Conservation (phyloP, 2,113 vertebrate genomes). For the Xiphophorus hellerii region DNA sequence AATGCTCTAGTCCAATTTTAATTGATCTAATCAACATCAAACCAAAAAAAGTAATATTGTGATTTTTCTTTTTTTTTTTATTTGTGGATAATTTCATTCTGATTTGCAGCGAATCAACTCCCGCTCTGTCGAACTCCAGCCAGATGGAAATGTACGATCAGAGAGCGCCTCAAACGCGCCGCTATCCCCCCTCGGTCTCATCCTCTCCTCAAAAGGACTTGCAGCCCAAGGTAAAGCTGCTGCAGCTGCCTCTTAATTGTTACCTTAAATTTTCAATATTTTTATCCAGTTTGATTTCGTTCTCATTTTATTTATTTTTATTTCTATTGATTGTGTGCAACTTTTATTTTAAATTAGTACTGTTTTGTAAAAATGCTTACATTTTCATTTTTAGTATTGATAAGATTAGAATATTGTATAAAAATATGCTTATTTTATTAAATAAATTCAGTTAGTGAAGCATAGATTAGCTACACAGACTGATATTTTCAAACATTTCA, state of each 20-base stretch:
- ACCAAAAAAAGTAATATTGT: not conserved
- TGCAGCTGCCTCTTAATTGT: not conserved
- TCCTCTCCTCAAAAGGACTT: slow-evolving; percentile 96
- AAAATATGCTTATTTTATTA: not conserved
- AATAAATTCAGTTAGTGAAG: not conserved
- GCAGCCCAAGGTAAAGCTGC: slow-evolving; percentile 87
- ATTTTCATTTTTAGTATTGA: not conserved
- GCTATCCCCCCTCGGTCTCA: slow-evolving; percentile 90
- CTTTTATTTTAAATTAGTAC: not conserved
- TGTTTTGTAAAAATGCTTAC: not conserved
- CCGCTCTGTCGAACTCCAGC: slow-evolving; percentile 89
- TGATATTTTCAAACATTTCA: not conserved
- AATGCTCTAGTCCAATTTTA: not conserved
- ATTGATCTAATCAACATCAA: not conserved
- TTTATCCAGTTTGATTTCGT: not conserved
- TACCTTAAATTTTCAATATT: no score
- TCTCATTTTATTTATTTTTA: not conserved
- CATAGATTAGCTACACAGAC: not conserved
- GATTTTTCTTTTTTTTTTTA: no score
- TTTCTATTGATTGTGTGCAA: not conserved
- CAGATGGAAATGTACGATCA: slow-evolving; percentile 93
- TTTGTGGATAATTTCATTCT: slow-evolving; percentile 7
- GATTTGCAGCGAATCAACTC: slow-evolving; percentile 85
- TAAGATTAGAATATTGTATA: not conserved
- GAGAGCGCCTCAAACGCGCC: slow-evolving; percentile 89